A percentile compares a stretch with the other conserved stretches of the same genome.
These are phyloP conservation scores for Cotesia typhae DNA, from an alignment of 1,140 invertebrate genomes.

Conservation along the genomic window DNA sequence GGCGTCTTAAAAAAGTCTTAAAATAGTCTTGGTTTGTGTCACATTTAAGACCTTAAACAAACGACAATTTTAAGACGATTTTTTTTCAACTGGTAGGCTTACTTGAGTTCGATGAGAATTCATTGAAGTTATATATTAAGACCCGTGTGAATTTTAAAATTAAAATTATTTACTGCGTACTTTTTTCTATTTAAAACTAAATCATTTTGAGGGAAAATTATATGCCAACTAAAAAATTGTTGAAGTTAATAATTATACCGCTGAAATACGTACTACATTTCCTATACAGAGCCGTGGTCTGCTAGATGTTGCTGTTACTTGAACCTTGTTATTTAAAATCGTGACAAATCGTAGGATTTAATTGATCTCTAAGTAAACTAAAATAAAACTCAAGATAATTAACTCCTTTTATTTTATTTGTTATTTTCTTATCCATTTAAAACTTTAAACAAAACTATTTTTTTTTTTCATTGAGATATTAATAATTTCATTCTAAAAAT, in stretches of 20 bases:
- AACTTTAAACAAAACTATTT: constrained; percentile 28
- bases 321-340: background rate
- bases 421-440: background rate
- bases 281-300: background rate
- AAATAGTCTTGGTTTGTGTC: no score
- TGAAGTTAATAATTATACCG: background rate
- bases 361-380: background rate
- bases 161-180: no score
- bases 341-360: constrained; percentile 18
- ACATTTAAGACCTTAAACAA: no score
- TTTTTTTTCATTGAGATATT: constrained; percentile 25
- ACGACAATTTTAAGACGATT: no score
- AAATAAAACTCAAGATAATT: background rate
- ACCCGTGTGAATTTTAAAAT: no score
- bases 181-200: background rate
- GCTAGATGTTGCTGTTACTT: background rate
- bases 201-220: background rate
- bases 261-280: constrained; percentile 13
- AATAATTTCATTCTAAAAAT: constrained; percentile 7
- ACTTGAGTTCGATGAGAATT: no score
- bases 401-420: background rate
- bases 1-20: no score
- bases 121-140: no score
- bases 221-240: background rate
- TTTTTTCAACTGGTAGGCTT: no score